Base-by-base conservation (phyloP, 2,797 vertebrate species). In the Sebastes itinus region DNA sequence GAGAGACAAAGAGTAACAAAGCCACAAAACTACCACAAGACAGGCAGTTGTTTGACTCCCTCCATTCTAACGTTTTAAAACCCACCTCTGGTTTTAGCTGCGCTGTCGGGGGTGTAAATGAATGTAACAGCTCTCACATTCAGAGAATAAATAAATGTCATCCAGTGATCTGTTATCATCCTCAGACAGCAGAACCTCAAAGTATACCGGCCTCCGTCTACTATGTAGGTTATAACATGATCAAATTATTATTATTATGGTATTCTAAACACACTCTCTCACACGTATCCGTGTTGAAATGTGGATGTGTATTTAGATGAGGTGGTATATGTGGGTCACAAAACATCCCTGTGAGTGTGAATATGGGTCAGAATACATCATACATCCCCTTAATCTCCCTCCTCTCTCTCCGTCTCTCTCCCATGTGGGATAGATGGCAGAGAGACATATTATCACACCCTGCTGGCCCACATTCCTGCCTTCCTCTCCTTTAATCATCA, bases 331-430 rank as follows among this genome's bases (percentile, higher is more conserved):
- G 82, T 93, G 89, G 90, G 90, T 91, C 89, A 91, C 69, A 80
- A 78, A 89, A 87, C 88, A 92, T 80, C 71, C 23, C 25, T 55
- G 72, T 30, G 65, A 79, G 77, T 77, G 33, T 79, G 83, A 88
- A 93, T 93, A 79, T 93, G 87, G 92, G 91, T 92, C 92, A 92
- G 87, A 91, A 91, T 90, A 85, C 87, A 90, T 92, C 88, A 92
- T 81, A 90, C 81, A 78, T 64, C 82, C 80, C 70, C 85, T 80
- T 89, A 89, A 91, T 68, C 77, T 74, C 69, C 68, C 71, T 42
- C 35, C 42, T 75, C 52, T 46, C 71, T 58, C 60, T 62, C 70
- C 59, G 59, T 23, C 61, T 76, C 77, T 4, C 75, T 88, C 90
- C 87, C 88, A 78, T 87, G 88, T 91, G 92, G 86, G 66, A 84